Percentiles rank a stretch among this genome's conserved stretches.
Conservation (phyloP, 2,797 vertebrate species). For the Hirundo rustica region DNA sequence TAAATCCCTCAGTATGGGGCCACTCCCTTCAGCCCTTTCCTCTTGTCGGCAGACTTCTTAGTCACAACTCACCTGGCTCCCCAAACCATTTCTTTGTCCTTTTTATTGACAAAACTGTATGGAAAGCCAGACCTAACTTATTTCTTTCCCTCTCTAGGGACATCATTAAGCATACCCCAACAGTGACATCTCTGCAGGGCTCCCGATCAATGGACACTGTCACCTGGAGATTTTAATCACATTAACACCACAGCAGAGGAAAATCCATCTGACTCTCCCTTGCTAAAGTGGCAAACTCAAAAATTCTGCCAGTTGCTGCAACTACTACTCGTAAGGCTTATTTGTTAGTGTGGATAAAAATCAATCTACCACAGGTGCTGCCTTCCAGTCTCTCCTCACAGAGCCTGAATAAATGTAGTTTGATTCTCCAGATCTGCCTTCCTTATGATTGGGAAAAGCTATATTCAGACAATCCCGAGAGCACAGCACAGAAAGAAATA, state of each 20-base stretch:
- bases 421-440: neutral
- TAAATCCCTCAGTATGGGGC: neutral
- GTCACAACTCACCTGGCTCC: neutral
- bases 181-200: neutral
- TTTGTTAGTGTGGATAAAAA: neutral
- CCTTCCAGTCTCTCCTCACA: neutral
- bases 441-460: neutral
- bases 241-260: neutral
- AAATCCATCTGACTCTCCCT: neutral
- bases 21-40: neutral
- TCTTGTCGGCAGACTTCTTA: neutral
- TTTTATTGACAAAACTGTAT: neutral
- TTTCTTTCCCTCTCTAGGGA: neutral
- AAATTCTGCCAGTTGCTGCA: neutral
- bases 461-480: neutral
- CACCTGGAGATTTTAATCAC: constrained; percentile 20
- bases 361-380: neutral
- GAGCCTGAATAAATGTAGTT: neutral
- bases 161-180: neutral
- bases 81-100: neutral
- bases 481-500: neutral
- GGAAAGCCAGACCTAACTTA: neutral
- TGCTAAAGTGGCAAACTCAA: neutral
- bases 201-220: neutral
- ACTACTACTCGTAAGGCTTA: neutral